Conservation (phyloP, 2,113 vertebrate species). For the Capricornis sumatraensis region DNA sequence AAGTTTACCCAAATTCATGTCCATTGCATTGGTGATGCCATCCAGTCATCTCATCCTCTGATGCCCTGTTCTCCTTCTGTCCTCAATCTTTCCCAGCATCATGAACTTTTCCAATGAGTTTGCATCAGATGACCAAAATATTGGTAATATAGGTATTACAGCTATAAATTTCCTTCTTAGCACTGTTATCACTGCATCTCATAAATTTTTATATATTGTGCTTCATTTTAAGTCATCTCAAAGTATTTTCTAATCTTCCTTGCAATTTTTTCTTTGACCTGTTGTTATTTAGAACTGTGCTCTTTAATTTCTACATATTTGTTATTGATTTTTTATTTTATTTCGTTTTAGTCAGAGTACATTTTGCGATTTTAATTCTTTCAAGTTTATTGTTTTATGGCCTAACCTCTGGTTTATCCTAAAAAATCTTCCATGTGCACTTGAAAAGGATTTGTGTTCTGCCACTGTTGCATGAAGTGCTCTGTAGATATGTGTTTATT, state of each 20-base stretch:
- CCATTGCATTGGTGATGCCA: neutral
- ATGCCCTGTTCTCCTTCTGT: neutral
- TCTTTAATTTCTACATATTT: neutral
- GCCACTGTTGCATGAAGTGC: neutral
- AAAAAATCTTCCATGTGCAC: neutral
- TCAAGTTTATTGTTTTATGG: neutral
- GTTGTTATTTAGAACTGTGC: neutral
- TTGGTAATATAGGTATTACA: neutral
- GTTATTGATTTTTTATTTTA: slow-evolving; percentile 4
- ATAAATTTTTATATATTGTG: neutral
- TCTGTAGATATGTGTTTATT: neutral
- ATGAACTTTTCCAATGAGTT: neutral
- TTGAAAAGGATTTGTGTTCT: neutral
- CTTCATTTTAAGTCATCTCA: neutral
- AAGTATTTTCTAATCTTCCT: neutral
- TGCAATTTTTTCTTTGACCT: neutral
- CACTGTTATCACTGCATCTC: neutral
- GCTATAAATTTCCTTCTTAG: neutral
- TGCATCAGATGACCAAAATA: neutral
- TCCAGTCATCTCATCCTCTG: neutral
- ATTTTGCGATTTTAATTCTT: neutral
- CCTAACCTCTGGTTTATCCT: neutral
- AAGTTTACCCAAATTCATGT: neutral
- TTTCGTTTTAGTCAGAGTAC: neutral
- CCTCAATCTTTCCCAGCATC: neutral